These are phyloP conservation scores for Oligia strigilis DNA, from an alignment of 2,888 invertebrate species.

Conservation along the genomic window DNA sequence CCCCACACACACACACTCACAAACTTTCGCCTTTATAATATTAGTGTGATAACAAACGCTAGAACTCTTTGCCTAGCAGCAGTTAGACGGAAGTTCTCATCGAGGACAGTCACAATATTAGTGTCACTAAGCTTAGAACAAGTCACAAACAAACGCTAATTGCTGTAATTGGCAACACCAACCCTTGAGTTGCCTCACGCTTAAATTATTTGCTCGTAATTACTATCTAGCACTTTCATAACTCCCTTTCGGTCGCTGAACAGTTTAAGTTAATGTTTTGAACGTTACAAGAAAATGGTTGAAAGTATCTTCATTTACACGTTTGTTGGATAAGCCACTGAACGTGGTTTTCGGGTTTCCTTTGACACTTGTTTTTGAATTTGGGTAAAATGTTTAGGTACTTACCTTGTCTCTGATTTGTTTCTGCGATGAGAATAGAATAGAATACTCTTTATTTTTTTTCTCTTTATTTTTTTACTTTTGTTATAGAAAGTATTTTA, in stretches of 20 bases:
- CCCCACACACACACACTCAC: too few relatives aligned
- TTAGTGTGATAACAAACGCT: not conserved
- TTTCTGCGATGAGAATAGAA: not conserved
- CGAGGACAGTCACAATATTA: constrained; percentile 37
- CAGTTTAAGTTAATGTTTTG: constrained; percentile 29
- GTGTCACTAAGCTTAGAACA: constrained; percentile 56
- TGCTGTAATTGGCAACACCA: constrained; percentile 56
- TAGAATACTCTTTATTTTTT: too few relatives aligned
- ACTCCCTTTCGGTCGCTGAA: constrained; percentile 18
- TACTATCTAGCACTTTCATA: constrained; percentile 51
- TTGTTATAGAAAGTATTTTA: not conserved
- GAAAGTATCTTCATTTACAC: constrained; percentile 11
- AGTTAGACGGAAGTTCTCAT: constrained; percentile 27
- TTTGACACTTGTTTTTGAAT: constrained; percentile 13
- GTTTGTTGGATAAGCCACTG: constrained; percentile 6
- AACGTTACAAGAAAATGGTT: constrained; percentile 17
- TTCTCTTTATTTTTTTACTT: too few relatives aligned
- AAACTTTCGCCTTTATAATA: too few relatives aligned
- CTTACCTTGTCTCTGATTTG: not conserved
- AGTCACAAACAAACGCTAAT: constrained; percentile 60
- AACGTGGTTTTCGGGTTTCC: constrained; percentile 8
- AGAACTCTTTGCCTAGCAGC: constrained; percentile 5
- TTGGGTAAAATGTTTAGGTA: not conserved
- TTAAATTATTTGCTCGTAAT: constrained; percentile 55
- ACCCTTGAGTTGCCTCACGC: constrained; percentile 42